A percentile compares a stretch with the other conserved stretches of the same genome.
Evolutionary conservation across 2,113 vertebrate species (phyloP).

Genomic region (Trochalopteron elliotii): DNA sequence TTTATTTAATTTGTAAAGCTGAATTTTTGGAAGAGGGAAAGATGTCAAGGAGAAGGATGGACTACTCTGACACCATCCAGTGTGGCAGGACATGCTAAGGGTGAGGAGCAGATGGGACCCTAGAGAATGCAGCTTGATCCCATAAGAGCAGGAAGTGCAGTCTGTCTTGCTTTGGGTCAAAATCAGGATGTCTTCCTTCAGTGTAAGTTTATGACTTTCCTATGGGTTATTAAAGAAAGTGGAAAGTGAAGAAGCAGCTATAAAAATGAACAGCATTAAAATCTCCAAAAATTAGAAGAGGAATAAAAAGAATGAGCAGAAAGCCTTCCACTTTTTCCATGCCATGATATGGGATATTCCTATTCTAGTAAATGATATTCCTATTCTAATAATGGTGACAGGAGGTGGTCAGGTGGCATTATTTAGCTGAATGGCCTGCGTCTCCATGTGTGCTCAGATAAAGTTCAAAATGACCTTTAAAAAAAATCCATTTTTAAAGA

Average conservation of each 20-base stretch:
- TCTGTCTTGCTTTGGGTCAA: background rate
- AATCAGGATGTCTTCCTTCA: background rate
- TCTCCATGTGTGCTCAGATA: constrained; percentile 46
- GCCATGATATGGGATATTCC: constrained; percentile 50
- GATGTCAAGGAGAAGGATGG: background rate
- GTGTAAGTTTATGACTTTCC: background rate
- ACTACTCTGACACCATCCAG: background rate
- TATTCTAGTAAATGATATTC: constrained; percentile 55
- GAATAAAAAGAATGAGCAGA: background rate
- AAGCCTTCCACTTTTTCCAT: background rate
- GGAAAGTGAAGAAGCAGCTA: background rate
- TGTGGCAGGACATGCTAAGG: background rate
- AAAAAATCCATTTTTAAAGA: constrained; percentile 76
- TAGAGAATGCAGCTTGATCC: background rate
- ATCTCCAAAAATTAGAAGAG: background rate
- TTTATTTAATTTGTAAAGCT: background rate
- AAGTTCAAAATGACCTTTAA: constrained; percentile 74
- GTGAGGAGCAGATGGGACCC: background rate
- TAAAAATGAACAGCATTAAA: background rate
- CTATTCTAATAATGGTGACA: constrained; percentile 55
- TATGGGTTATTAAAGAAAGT: background rate
- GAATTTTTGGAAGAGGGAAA: background rate
- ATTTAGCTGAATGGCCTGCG: constrained; percentile 53
- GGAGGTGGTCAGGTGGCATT: constrained; percentile 60
- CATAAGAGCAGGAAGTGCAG: background rate